Percentiles rank a stretch among this genome's conserved stretches.
These are phyloP conservation scores for Pituophis catenifer DNA, from an alignment of 2,113 vertebrate genomes.

Conservation along the genomic window DNA sequence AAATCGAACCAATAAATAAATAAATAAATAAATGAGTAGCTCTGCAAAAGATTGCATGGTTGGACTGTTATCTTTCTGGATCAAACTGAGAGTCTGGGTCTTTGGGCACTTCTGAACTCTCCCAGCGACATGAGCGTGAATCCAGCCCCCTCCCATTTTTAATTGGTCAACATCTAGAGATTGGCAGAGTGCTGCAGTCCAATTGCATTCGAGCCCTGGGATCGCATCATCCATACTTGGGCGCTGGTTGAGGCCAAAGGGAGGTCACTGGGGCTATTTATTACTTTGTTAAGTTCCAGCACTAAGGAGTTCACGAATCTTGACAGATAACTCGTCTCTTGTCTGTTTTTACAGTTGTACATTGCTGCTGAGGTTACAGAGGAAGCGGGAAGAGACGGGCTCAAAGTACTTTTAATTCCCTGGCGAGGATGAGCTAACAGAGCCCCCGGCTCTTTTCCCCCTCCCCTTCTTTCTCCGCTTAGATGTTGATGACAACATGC, in stretches of 20 bases:
- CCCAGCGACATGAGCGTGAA: not conserved
- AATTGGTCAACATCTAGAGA: conserved; percentile 10
- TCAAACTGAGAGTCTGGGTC: not conserved
- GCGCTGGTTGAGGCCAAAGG: conserved; percentile 17
- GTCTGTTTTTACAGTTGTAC: conserved; percentile 67
- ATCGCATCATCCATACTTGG: conserved; percentile 23
- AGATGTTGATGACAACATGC: conserved; percentile 30
- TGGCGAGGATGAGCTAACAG: conserved; percentile 36
- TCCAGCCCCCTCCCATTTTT: conserved; percentile 1
- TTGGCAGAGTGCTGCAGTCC: not conserved
- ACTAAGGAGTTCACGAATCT: conserved; percentile 32
- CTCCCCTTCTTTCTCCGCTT: not conserved
- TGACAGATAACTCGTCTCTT: conserved; percentile 55
- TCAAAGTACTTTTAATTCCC: conserved; percentile 47
- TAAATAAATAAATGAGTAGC: not conserved
- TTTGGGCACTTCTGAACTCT: not conserved
- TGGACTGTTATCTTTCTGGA: not conserved
- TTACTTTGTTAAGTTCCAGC: conserved; percentile 27
- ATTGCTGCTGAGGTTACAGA: conserved; percentile 55
- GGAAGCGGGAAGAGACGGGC: conserved; percentile 37
- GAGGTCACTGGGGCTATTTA: conserved; percentile 51
- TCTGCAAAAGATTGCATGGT: not conserved
- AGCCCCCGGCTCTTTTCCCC: not conserved
- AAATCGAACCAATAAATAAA: too few species aligned
- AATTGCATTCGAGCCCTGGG: not conserved